Evolutionary conservation across 2,888 invertebrate genomes (phyloP).

Genomic region (Ferdinandea cuprea): DNA sequence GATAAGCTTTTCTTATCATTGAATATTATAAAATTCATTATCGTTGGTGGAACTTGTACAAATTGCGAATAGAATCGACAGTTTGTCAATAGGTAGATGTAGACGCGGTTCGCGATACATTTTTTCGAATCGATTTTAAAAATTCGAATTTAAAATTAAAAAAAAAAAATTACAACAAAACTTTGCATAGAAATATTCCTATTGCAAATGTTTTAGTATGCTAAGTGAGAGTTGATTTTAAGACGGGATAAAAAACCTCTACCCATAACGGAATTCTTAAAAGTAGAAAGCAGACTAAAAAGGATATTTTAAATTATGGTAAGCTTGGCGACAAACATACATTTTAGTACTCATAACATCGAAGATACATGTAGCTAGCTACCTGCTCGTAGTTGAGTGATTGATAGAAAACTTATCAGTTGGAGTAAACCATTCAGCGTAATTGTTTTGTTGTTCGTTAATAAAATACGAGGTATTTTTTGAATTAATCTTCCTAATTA

Average conservation of each 20-base stretch:
- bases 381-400: background rate
- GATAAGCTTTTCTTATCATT: constrained; percentile 49
- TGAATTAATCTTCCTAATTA: background rate
- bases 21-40: constrained; percentile 20
- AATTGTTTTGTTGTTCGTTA: background rate
- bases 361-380: too few relatives aligned
- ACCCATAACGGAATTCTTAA: too few relatives aligned
- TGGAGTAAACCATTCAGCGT: background rate
- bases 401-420: constrained; percentile 12
- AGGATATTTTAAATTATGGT: constrained; percentile 12
- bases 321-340: constrained; percentile 9
- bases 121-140: background rate
- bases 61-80: constrained; percentile 51
- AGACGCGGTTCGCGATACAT: constrained; percentile 52
- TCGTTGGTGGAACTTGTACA: constrained; percentile 24
- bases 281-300: too few relatives aligned
- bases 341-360: too few relatives aligned
- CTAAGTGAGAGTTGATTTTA: too few relatives aligned
- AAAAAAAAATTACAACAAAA: background rate
- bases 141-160: background rate
- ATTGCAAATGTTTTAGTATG: too few relatives aligned
- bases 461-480: background rate
- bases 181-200: too few relatives aligned
- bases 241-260: too few relatives aligned
- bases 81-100: constrained; percentile 62